phyloP scores from a whole-genome alignment of 92 coral and sea anemone species.

The Pocillopora grandis region DNA sequence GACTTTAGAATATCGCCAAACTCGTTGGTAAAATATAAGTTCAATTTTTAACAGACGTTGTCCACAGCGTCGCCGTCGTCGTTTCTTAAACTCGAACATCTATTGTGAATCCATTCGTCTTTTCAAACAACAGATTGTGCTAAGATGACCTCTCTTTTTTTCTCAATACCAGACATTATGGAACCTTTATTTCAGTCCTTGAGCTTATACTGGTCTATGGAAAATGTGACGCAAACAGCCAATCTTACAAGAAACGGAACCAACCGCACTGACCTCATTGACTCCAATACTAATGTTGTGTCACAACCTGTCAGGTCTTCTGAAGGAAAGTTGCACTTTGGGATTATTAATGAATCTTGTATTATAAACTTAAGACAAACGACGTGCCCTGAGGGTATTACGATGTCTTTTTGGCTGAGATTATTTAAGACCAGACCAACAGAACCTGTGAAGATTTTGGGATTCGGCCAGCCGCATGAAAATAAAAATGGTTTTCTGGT shows the following conservation, averaged over 20 bases:
- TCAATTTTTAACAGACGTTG: too few species aligned
- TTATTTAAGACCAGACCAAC: neutral
- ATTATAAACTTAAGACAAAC: neutral
- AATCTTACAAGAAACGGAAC: neutral
- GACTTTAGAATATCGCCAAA: too few species aligned
- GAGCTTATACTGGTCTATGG: neutral
- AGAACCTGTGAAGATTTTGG: neutral
- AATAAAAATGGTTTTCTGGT: neutral
- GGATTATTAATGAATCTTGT: neutral
- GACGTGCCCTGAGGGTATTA: neutral
- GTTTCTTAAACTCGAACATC: too few species aligned
- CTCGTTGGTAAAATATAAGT: too few species aligned
- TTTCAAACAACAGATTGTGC: too few species aligned
- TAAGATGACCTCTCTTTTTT: too few species aligned
- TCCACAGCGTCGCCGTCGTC: too few species aligned
- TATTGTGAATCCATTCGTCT: too few species aligned
- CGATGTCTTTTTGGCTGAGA: slow-evolving; percentile 4
- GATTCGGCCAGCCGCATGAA: slow-evolving; percentile 1
- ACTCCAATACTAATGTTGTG: neutral
- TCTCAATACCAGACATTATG: neutral
- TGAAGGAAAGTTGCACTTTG: neutral
- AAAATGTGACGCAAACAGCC: neutral
- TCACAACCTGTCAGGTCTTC: neutral
- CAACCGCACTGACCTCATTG: neutral
- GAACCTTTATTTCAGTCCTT: neutral